Evolutionary conservation across 2,113 vertebrate genomes (phyloP).

Genomic region (Vidua macroura): DNA sequence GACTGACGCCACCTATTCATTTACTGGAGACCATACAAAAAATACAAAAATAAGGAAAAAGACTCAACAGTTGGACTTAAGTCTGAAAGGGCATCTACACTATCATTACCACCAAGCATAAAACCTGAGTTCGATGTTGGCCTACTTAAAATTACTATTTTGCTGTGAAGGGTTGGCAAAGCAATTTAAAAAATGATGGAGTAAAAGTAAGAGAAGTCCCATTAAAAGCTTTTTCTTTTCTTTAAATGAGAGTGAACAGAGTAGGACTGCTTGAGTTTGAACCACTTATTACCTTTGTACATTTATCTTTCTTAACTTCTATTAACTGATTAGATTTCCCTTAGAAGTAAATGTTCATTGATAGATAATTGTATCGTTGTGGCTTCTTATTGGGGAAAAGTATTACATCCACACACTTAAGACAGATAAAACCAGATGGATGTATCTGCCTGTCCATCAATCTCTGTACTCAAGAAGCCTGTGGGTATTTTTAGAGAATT

Average conservation of each 20-base stretch:
- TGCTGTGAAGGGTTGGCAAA: conserved; percentile 74
- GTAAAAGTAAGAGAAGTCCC: conserved; percentile 67
- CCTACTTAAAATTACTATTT: conserved; percentile 79
- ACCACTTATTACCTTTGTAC: conserved; percentile 66
- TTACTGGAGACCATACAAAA: conserved; percentile 68
- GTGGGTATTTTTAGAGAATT: background rate
- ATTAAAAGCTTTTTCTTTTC: conserved; percentile 66
- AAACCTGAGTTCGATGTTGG: conserved; percentile 64
- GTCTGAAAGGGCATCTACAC: conserved; percentile 66
- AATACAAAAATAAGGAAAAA: conserved; percentile 36
- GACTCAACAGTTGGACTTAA: conserved; percentile 71
- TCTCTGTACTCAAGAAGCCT: background rate
- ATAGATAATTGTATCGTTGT: conserved; percentile 53
- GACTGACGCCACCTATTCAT: conserved; percentile 66
- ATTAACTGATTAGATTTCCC: conserved; percentile 65
- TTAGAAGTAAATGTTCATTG: conserved; percentile 59
- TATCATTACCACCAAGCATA: conserved; percentile 75
- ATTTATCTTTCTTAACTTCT: conserved; percentile 69
- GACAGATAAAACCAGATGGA: conserved; percentile 32
- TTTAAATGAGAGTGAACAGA: conserved; percentile 55
- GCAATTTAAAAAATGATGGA: conserved; percentile 77
- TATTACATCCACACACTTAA: conserved; percentile 51
- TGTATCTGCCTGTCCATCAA: conserved; percentile 12
- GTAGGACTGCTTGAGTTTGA: conserved; percentile 37
- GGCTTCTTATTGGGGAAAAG: conserved; percentile 64